Base-by-base conservation (phyloP, 2,888 invertebrate genomes). In the Neelides folsomi region DNA sequence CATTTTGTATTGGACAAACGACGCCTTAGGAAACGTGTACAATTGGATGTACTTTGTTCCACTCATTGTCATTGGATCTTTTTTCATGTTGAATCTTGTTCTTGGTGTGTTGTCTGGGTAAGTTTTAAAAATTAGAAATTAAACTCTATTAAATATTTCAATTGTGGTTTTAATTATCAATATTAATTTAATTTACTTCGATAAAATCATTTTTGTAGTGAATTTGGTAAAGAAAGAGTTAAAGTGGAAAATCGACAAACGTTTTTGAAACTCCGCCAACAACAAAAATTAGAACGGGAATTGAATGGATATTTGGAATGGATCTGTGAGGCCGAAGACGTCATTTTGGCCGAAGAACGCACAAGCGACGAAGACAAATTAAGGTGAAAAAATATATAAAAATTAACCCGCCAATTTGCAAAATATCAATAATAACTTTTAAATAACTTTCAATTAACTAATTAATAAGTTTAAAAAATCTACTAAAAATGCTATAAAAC, bases 51-150 rank as follows among this genome's bases (percentile, higher is more conserved):
- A 98, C 81, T 98, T 98, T 80, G 92, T 98, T 77, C 94, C 97
- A 77, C 86, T 98, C 73, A 98, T 98, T 77, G 92, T 98, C 75
- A 82, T 98, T 76, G 98, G 98, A 77, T 98, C 98, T 75, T 98
- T 98, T 83, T 98, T 98, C 81, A 98, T 99, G 97, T 89, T 98
- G 82, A 98, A 98, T 81, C 84, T 99, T 81, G 95, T 98, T 80
- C 93, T 99, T 77, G 98, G 98, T 84, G 98, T 98, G 71, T 86
- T 98, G 75, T 97, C 95, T 78, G 98, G 98, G 97, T 97, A 77
- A 85, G 88, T 83, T 39, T 37, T 16, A 16, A 46, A 27, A 15
- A 35, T 51, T n/a, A n/a, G n/a, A n/a, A n/a, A n/a, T n/a, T n/a
- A n/a, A n/a, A n/a, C n/a, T n/a, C n/a, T n/a, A n/a, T n/a, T n/a